A percentile compares a stretch with the other conserved stretches of the same genome.
These are phyloP conservation scores for Labia minor DNA, from an alignment of 2,888 invertebrate genomes.

Conservation along the genomic window DNA sequence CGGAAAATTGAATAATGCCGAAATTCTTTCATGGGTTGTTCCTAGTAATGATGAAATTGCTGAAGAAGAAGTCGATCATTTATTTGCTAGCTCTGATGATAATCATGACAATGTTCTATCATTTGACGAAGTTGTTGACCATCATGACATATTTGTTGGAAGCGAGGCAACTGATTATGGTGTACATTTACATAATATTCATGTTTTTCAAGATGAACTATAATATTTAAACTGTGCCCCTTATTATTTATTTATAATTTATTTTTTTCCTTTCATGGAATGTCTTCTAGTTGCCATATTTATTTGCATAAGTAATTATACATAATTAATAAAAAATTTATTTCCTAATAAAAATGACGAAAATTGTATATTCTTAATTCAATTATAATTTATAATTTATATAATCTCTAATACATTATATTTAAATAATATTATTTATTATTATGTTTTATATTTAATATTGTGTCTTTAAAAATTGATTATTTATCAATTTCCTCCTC, in stretches of 20 bases:
- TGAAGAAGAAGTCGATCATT: constrained; percentile 77
- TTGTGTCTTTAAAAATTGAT: too few relatives aligned
- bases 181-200: constrained; percentile 68
- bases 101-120: constrained; percentile 69
- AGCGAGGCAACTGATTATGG: constrained; percentile 86
- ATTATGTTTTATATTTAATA: not conserved
- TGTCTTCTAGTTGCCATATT: not conserved
- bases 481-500: too few relatives aligned
- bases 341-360: not conserved
- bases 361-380: not conserved
- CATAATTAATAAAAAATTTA: not conserved
- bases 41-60: constrained; percentile 86
- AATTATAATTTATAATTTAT: not conserved
- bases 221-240: constrained; percentile 40
- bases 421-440: not conserved
- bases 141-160: constrained; percentile 83
- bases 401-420: not conserved
- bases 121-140: constrained; percentile 68
- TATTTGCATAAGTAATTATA: not conserved
- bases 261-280: not conserved
- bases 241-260: not conserved
- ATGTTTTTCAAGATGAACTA: constrained; percentile 69
- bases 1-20: constrained; percentile 63
- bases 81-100: constrained; percentile 77
- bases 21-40: constrained; percentile 81